A percentile compares a stretch with the other conserved stretches of the same genome.
phyloP scores from a whole-genome alignment of 2,113 vertebrate species.

The Drymodes brunneopygia region DNA sequence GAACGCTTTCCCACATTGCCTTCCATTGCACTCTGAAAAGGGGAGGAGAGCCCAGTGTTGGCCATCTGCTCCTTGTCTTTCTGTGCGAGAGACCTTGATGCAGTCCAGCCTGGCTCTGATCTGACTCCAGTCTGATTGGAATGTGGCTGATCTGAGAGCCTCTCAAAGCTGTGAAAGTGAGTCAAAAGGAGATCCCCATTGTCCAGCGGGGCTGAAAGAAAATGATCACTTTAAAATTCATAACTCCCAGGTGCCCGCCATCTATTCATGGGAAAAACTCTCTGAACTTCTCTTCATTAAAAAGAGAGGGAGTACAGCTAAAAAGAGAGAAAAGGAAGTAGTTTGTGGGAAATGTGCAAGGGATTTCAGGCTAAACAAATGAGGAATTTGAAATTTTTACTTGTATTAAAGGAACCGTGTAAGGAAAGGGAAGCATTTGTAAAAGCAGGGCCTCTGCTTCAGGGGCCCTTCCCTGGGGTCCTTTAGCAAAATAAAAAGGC shows the following conservation, averaged over 20 bases:
- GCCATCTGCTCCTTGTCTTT: conserved; percentile 99
- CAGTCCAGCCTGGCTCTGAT: conserved; percentile 87
- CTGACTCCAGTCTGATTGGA: conserved; percentile 88
- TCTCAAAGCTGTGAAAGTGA: conserved; percentile 86
- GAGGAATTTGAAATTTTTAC: conserved; percentile 81
- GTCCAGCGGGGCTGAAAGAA: conserved; percentile 78
- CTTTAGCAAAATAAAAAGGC: conserved; percentile 44
- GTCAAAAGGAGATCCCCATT: conserved; percentile 87
- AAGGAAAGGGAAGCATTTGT: conserved; percentile 68
- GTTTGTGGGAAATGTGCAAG: conserved; percentile 85
- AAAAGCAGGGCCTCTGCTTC: conserved; percentile 52
- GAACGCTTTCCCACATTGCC: conserved; percentile 83
- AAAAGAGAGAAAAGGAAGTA: conserved; percentile 83
- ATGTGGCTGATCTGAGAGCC: conserved; percentile 85
- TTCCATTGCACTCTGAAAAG: conserved; percentile 86
- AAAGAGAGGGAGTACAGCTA: conserved; percentile 75
- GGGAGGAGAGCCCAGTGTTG: conserved; percentile 85
- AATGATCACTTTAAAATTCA: conserved; percentile 91
- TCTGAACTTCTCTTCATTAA: conserved; percentile 87
- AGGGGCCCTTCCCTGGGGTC: conserved; percentile 56
- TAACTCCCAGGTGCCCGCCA: conserved; percentile 86
- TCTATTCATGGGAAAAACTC: conserved; percentile 83
- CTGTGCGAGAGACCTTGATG: conserved; percentile 84
- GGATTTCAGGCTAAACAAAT: conserved; percentile 85
- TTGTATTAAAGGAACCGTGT: conserved; percentile 69